Percentiles rank a stretch among this genome's conserved stretches.
Conservation (phyloP, 2,113 vertebrate species). For the Geococcyx californianus region DNA sequence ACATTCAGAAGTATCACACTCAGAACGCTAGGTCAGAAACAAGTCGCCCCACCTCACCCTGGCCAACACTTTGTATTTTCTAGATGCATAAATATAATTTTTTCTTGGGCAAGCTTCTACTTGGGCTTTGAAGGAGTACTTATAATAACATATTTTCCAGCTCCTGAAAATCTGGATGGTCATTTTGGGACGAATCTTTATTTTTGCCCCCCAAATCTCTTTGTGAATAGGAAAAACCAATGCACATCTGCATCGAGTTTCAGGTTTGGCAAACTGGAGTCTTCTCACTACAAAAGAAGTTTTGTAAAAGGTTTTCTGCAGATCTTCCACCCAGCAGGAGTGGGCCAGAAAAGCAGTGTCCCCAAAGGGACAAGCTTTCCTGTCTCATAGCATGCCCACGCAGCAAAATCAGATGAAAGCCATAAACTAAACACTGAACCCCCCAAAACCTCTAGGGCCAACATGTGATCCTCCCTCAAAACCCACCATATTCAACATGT, state of each 20-base stretch:
- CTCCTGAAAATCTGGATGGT: background rate
- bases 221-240: background rate
- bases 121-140: background rate
- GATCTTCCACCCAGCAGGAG: background rate
- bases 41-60: background rate
- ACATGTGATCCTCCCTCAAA: background rate
- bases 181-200: background rate
- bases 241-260: background rate
- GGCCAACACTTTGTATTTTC: background rate
- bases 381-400: background rate
- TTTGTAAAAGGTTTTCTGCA: background rate
- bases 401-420: background rate
- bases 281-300: background rate
- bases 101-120: background rate
- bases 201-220: background rate
- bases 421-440: background rate
- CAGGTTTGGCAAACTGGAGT: background rate
- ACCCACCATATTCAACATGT: background rate
- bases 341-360: background rate
- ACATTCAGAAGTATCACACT: background rate
- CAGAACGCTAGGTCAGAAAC: background rate
- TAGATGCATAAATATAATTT: background rate
- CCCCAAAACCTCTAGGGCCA: background rate
- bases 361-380: background rate
- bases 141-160: background rate